Conservation (phyloP, 2,797 vertebrate genomes). For the Galaxias olidus region DNA sequence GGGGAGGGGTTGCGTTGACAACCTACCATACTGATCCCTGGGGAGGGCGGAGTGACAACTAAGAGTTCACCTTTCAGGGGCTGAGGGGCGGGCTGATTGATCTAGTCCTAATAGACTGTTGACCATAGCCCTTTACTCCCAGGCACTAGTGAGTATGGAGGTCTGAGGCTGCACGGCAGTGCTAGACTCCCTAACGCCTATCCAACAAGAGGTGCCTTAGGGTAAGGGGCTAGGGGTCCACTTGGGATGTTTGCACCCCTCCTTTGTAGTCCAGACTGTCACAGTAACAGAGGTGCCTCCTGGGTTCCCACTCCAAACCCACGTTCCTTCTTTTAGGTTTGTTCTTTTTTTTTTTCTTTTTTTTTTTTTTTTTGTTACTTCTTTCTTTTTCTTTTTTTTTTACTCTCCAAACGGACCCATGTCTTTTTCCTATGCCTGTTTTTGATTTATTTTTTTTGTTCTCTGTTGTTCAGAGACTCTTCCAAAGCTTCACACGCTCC, state of each 20-base stretch:
- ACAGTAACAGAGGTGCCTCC: slow-evolving; percentile 83
- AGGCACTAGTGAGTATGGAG: slow-evolving; percentile 24
- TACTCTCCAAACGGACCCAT: slow-evolving; percentile 79
- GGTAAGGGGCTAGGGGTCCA: slow-evolving; percentile 39
- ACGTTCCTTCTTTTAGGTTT: slow-evolving; percentile 66
- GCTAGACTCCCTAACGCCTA: not conserved
- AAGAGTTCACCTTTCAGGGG: slow-evolving; percentile 43
- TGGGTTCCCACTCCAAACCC: slow-evolving; percentile 84
- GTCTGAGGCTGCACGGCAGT: not conserved
- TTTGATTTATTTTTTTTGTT: slow-evolving; percentile 85
- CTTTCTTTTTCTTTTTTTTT: slow-evolving; percentile 78
- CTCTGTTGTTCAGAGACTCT: slow-evolving; percentile 90
- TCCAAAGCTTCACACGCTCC: slow-evolving; percentile 94
- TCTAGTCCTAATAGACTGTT: slow-evolving; percentile 48
- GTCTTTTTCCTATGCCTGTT: slow-evolving; percentile 86
- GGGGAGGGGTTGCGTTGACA: slow-evolving; percentile 38
- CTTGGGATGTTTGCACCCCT: slow-evolving; percentile 43
- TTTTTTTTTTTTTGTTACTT: slow-evolving; percentile 88
- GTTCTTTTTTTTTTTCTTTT: slow-evolving; percentile 79
- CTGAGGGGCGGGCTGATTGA: slow-evolving; percentile 30
- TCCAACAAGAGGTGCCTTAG: slow-evolving; percentile 8
- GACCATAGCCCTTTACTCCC: slow-evolving; percentile 26
- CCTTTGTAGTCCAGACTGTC: slow-evolving; percentile 52
- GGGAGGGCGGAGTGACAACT: slow-evolving; percentile 32
- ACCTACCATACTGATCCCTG: slow-evolving; percentile 24